A percentile compares a stretch with the other conserved stretches of the same genome.
Evolutionary conservation across 2,888 invertebrate species (phyloP).

Genomic region (Linnaemya vulpina): DNA sequence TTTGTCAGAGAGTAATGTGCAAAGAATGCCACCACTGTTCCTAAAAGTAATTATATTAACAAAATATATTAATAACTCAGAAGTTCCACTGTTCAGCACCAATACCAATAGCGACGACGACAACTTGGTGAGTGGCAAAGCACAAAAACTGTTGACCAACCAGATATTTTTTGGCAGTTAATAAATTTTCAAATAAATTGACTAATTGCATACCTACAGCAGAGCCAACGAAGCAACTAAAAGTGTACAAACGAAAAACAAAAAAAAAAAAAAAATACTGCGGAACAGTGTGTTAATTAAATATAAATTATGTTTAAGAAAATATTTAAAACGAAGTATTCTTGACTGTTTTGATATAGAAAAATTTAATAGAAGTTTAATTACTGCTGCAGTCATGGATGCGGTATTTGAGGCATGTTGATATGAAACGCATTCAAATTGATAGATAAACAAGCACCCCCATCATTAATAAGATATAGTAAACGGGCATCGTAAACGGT

Average conservation of each 20-base stretch:
- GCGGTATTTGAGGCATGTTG: conserved; percentile 39
- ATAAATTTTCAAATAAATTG: conserved; percentile 81
- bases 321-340: background rate
- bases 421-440: background rate
- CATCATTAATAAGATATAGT: too few relatives aligned
- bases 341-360: background rate
- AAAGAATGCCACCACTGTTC: background rate
- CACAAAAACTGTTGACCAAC: conserved; percentile 68
- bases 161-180: conserved; percentile 77
- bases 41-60: background rate
- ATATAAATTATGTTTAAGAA: conserved; percentile 54
- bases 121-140: conserved; percentile 39
- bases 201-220: conserved; percentile 80
- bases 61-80: background rate
- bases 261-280: conserved; percentile 22
- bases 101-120: background rate
- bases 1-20: too few relatives aligned
- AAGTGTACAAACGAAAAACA: conserved; percentile 37
- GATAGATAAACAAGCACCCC: too few relatives aligned
- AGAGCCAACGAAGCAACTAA: conserved; percentile 40
- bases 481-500: too few relatives aligned
- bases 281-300: conserved; percentile 61
- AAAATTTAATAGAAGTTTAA: conserved; percentile 43
- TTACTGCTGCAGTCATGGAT: conserved; percentile 31
- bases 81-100: background rate